Percentiles rank a stretch among this genome's conserved stretches.
These are phyloP conservation scores for Ferrisia virgata DNA, from an alignment of 2,888 invertebrate species.

Conservation along the genomic window DNA sequence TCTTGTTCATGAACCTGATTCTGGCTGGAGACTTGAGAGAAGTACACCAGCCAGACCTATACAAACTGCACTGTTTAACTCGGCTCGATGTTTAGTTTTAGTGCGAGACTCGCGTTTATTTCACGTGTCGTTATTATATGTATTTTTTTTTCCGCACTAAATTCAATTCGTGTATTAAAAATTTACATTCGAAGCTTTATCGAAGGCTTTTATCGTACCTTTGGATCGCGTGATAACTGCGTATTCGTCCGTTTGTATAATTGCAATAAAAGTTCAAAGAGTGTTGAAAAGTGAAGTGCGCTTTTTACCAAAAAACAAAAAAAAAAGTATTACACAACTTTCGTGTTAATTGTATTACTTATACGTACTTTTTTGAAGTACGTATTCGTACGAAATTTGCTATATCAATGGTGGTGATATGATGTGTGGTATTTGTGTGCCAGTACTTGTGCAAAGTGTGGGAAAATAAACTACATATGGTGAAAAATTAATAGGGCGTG, in stretches of 20 bases:
- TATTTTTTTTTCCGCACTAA: background rate
- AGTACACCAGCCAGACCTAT: too few relatives aligned
- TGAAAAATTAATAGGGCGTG: background rate
- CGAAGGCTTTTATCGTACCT: background rate
- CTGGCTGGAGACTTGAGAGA: background rate
- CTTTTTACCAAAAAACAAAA: background rate
- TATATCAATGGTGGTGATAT: background rate
- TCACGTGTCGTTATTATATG: background rate
- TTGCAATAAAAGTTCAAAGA: background rate
- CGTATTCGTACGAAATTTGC: background rate
- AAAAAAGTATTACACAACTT: background rate
- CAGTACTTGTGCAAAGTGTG: background rate
- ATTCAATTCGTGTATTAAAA: background rate
- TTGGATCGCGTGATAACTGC: background rate
- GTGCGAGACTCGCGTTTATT: background rate
- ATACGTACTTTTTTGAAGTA: background rate
- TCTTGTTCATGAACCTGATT: slow-evolving; percentile 16
- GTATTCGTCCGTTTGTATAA: background rate
- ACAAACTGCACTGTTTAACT: background rate
- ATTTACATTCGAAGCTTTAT: background rate
- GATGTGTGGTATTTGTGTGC: background rate
- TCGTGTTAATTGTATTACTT: background rate
- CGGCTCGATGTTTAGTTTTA: slow-evolving; percentile 1
- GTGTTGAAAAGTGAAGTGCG: background rate
- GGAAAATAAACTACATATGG: background rate